Evolutionary conservation across 2,797 vertebrate species (phyloP).

Genomic region (Falco cherrug): DNA sequence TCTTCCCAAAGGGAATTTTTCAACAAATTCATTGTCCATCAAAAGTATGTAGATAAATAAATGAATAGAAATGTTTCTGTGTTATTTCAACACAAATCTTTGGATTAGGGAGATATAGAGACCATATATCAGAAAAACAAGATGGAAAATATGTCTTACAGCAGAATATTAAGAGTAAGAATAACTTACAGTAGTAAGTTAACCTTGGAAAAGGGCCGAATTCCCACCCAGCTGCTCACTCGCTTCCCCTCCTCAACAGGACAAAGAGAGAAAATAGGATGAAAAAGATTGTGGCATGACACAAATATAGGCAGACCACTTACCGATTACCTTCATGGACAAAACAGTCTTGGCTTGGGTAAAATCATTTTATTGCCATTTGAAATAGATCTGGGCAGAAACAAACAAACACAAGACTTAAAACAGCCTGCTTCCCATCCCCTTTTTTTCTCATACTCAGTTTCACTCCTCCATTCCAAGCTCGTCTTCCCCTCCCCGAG

Average conservation of each 20-base stretch:
- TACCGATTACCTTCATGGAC: neutral
- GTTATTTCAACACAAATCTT: neutral
- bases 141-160: neutral
- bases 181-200: too few species aligned
- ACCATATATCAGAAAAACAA: neutral
- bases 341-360: neutral
- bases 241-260: neutral
- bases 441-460: fast-evolving
- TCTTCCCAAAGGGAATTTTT: conserved; percentile 23
- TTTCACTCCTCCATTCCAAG: neutral
- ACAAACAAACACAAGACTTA: neutral
- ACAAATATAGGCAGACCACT: neutral
- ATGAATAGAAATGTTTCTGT: neutral
- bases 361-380: neutral
- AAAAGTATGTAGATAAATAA: conserved; percentile 1
- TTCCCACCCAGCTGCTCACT: neutral
- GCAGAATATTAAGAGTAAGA: neutral
- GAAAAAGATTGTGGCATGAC: neutral
- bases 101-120: neutral
- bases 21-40: neutral
- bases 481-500: fast-evolving
- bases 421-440: fast-evolving
- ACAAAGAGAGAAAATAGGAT: neutral
- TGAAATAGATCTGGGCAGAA: neutral
- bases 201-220: neutral